phyloP scores from a whole-genome alignment of 2,888 invertebrate genomes.

The Panopea generosa region DNA sequence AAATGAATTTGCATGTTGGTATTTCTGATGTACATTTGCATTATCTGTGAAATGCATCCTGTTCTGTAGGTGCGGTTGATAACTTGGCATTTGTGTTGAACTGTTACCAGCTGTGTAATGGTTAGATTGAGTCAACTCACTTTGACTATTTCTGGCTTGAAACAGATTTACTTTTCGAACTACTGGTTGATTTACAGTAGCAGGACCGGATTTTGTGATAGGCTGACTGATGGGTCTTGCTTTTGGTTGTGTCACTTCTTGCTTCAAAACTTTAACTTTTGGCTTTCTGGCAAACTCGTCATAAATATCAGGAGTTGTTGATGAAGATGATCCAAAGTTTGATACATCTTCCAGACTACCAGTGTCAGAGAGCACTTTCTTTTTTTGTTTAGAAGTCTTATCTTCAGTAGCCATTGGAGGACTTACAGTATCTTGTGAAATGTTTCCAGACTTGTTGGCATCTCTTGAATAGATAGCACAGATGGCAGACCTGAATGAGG shows the following conservation, averaged over 20 bases:
- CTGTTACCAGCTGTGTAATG: too few relatives aligned
- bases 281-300: conserved; percentile 58
- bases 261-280: conserved; percentile 27
- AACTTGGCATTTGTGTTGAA: too few relatives aligned
- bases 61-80: too few relatives aligned
- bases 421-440: neutral
- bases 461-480: conserved; percentile 14
- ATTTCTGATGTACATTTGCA: too few relatives aligned
- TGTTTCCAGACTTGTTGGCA: too few relatives aligned
- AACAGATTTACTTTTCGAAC: too few relatives aligned
- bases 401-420: neutral
- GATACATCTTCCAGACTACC: conserved; percentile 1
- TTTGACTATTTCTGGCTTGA: too few relatives aligned
- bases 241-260: conserved; percentile 23
- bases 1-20: too few relatives aligned
- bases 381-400: neutral
- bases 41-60: too few relatives aligned
- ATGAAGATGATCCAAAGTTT: conserved; percentile 56
- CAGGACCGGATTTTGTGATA: too few relatives aligned
- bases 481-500: conserved; percentile 13
- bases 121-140: too few relatives aligned
- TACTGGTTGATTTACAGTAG: too few relatives aligned
- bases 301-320: conserved; percentile 57
- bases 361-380: conserved; percentile 2
- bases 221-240: conserved; percentile 1